phyloP scores from a whole-genome alignment of 2,113 vertebrate genomes.

The Triplophysa tibetana region DNA sequence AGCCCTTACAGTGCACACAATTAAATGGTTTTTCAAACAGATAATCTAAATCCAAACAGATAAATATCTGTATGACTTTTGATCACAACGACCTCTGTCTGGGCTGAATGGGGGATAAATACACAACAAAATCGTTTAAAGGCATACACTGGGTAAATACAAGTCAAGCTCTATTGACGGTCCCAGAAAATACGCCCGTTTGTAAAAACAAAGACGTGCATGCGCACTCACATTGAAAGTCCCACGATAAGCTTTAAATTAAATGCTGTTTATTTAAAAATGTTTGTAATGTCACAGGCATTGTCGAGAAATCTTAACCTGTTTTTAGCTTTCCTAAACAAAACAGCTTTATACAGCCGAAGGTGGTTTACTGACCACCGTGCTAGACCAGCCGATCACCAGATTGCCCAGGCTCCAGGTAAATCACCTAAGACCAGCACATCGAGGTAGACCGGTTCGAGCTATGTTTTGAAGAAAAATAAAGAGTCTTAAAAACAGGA shows the following conservation, averaged over 20 bases:
- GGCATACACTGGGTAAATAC: background rate
- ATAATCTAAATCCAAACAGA: constrained; percentile 16
- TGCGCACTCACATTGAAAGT: too few species aligned
- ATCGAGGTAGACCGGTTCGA: background rate
- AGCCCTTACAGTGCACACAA: constrained; percentile 26
- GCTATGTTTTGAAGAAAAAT: background rate
- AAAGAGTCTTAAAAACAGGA: background rate
- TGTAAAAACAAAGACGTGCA: background rate
- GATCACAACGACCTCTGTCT: background rate
- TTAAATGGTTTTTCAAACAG: background rate
- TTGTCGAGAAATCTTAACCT: background rate
- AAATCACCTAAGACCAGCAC: background rate
- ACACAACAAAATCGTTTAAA: background rate
- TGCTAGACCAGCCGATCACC: too few species aligned
- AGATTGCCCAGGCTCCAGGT: too few species aligned
- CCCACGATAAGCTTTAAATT: too few species aligned
- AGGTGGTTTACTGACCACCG: too few species aligned
- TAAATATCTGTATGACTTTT: constrained; percentile 12
- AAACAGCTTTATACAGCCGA: too few species aligned
- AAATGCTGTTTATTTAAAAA: too few species aligned
- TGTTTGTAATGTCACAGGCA: too few species aligned
- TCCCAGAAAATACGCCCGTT: background rate
- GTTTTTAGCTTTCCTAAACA: too few species aligned
- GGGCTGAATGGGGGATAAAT: background rate
- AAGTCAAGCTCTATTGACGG: background rate